Evolutionary conservation across 2,797 vertebrate genomes (phyloP).

Genomic region (Uromys caudimaculatus): DNA sequence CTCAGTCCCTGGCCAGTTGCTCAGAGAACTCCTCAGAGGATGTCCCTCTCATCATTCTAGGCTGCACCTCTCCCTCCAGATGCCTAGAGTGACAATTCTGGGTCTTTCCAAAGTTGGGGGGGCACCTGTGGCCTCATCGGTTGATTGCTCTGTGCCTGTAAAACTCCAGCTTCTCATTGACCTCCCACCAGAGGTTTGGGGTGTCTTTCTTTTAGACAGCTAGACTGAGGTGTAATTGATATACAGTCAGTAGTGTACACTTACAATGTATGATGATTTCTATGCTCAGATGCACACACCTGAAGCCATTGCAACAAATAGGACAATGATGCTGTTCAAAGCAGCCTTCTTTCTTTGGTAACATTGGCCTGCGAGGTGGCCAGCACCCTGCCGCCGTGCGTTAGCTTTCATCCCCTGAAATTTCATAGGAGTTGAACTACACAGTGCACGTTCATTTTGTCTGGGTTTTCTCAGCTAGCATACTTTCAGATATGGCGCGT

Average conservation of each 20-base stretch:
- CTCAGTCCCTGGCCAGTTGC: neutral
- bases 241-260: neutral
- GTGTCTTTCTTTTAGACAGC: neutral
- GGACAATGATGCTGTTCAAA: neutral
- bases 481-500: neutral
- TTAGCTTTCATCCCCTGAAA: neutral
- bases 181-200: neutral
- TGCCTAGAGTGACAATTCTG: neutral
- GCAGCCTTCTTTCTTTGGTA: neutral
- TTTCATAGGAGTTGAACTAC: neutral
- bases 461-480: neutral
- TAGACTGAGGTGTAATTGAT: neutral
- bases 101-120: neutral
- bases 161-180: neutral
- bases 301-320: neutral
- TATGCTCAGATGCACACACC: fast-evolving
- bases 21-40: neutral
- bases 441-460: neutral
- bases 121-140: neutral
- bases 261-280: neutral
- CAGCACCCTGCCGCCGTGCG: neutral
- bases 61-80: neutral
- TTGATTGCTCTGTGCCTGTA: neutral
- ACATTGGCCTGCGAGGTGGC: neutral
- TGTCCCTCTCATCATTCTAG: neutral